phyloP scores from a whole-genome alignment of 2,797 vertebrate species.

The Microctenopoma lineatum region DNA sequence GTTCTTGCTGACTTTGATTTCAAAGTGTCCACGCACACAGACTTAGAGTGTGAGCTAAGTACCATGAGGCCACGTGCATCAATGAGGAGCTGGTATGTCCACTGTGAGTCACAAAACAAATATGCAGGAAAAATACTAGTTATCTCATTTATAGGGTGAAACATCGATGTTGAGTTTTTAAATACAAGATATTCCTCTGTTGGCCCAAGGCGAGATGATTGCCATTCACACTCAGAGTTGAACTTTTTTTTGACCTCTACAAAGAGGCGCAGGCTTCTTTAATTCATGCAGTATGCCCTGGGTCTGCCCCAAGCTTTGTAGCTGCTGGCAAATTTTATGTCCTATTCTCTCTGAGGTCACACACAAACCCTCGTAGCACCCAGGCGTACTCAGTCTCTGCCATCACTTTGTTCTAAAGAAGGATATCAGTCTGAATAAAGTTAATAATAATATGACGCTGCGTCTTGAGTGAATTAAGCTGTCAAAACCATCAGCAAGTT shows the following conservation, averaged over 20 bases:
- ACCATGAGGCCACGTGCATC: background rate
- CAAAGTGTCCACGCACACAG: background rate
- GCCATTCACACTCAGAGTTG: constrained; percentile 9
- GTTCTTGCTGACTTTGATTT: background rate
- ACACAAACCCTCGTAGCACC: background rate
- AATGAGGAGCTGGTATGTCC: background rate
- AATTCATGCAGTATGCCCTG: constrained; percentile 29
- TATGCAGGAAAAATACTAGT: background rate
- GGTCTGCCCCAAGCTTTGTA: constrained; percentile 12
- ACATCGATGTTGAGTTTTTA: constrained; percentile 8
- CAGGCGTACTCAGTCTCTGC: background rate
- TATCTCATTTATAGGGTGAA: background rate
- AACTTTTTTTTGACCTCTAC: constrained; percentile 27
- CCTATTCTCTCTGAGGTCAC: constrained; percentile 17
- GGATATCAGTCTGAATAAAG: constrained; percentile 2
- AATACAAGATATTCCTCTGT: background rate
- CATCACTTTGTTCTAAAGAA: constrained; percentile 14
- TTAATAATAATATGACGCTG: background rate
- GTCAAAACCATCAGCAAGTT: background rate
- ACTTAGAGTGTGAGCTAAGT: background rate
- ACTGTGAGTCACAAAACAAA: background rate
- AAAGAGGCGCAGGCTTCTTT: constrained; percentile 26
- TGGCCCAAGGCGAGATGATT: constrained; percentile 28
- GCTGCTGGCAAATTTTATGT: constrained; percentile 13
- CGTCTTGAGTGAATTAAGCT: background rate